Conservation (phyloP, 2,888 invertebrate species). For the Nebria brevicollis region DNA sequence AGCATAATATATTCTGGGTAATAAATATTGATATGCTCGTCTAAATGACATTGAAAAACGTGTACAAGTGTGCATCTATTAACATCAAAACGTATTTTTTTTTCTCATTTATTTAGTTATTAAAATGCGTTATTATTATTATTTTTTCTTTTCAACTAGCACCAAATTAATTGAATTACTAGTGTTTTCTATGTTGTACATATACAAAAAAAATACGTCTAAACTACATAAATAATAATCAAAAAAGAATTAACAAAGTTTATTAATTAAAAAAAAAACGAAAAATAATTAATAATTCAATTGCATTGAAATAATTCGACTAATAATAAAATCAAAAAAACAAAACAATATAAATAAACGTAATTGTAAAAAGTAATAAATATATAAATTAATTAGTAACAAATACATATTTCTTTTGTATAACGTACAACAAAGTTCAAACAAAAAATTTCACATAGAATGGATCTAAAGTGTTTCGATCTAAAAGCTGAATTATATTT, state of each 20-base stretch:
- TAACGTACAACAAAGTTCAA: not conserved
- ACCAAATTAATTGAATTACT: conserved; percentile 32
- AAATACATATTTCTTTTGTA: not conserved
- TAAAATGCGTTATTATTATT: conserved; percentile 5
- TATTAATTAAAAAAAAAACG: not conserved
- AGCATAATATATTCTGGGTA: conserved; percentile 27
- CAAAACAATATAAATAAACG: no score
- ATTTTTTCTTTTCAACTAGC: conserved; percentile 13
- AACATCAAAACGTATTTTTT: conserved; percentile 57
- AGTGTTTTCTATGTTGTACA: conserved; percentile 2
- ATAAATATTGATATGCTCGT: conserved; percentile 35
- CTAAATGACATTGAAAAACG: conserved; percentile 33
- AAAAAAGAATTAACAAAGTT: no score
- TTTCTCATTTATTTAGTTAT: not conserved
- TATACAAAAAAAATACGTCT: not conserved
- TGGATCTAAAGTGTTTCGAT: not conserved
- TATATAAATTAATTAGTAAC: not conserved
- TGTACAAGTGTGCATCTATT: conserved; percentile 54
- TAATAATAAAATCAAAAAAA: no score
- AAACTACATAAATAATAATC: not conserved
- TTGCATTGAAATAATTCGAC: no score
- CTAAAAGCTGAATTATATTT: not conserved
- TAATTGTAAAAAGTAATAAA: no score
- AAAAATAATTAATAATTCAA: not conserved
- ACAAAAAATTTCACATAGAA: not conserved